These are phyloP conservation scores for Latrodectus elegans DNA, from an alignment of 2,888 invertebrate species.

Conservation along the genomic window DNA sequence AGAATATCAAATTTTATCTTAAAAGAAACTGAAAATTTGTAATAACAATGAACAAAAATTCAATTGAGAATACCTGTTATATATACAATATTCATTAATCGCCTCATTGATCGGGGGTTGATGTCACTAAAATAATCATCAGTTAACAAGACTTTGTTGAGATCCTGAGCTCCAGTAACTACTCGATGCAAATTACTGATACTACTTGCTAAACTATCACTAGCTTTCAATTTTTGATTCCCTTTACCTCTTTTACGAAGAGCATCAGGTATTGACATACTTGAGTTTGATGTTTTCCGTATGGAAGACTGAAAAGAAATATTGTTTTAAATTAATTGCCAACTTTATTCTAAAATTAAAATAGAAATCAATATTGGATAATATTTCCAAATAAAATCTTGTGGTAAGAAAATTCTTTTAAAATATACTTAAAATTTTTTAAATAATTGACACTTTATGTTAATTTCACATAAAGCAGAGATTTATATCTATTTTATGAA, in stretches of 20 bases:
- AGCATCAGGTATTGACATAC: slow-evolving; percentile 71
- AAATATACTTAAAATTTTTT: too few species aligned
- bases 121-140: slow-evolving; percentile 99
- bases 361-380: too few species aligned
- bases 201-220: slow-evolving; percentile 92
- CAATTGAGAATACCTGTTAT: slow-evolving; percentile 83
- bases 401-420: too few species aligned
- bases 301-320: slow-evolving; percentile 57
- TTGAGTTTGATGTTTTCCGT: slow-evolving; percentile 70
- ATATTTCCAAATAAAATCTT: too few species aligned
- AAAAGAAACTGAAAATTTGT: too few species aligned
- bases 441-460: too few species aligned
- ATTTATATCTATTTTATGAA: too few species aligned
- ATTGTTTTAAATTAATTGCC: neutral
- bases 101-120: slow-evolving; percentile 96
- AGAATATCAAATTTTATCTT: too few species aligned
- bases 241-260: slow-evolving; percentile 71
- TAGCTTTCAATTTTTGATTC: slow-evolving; percentile 74
- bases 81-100: slow-evolving; percentile 97
- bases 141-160: slow-evolving; percentile 90
- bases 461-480: too few species aligned
- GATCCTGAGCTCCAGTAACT: slow-evolving; percentile 83
- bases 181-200: slow-evolving; percentile 85
- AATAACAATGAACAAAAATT: too few species aligned
- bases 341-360: too few species aligned